Evolutionary conservation across 2,113 vertebrate species (phyloP).

Genomic region (Bufo bufo): DNA sequence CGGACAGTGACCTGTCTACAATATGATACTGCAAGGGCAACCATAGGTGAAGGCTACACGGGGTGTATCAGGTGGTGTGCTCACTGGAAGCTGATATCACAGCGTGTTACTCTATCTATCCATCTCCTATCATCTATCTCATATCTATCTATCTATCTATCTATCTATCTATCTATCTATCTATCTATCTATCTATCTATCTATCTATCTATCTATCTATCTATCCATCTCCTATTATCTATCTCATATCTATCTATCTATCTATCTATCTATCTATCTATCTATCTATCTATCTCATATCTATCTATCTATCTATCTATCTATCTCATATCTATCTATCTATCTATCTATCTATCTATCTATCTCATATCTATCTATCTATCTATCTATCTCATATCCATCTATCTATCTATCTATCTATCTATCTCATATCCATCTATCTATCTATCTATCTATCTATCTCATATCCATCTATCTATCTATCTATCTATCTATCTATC

Average conservation of each 20-base stretch:
- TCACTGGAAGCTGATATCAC: background rate
- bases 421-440: too few relatives aligned
- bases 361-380: background rate
- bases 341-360: background rate
- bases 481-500: constrained; percentile 8
- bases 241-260: too few relatives aligned
- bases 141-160: constrained; percentile 5
- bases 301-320: background rate
- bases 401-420: background rate
- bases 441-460: too few relatives aligned
- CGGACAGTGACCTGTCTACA: background rate
- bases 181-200: background rate
- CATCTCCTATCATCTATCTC: background rate
- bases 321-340: too few relatives aligned
- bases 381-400: background rate
- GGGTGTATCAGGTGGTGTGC: constrained; percentile 19
- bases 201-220: background rate
- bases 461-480: background rate
- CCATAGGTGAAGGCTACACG: background rate
- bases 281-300: too few relatives aligned
- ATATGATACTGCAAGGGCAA: constrained; percentile 42
- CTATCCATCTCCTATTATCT: too few relatives aligned
- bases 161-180: constrained; percentile 3
- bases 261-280: background rate
- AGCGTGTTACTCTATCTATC: too few relatives aligned